Evolutionary conservation across 2,888 invertebrate species (phyloP).

Genomic region (Leptopterna dolabrata): DNA sequence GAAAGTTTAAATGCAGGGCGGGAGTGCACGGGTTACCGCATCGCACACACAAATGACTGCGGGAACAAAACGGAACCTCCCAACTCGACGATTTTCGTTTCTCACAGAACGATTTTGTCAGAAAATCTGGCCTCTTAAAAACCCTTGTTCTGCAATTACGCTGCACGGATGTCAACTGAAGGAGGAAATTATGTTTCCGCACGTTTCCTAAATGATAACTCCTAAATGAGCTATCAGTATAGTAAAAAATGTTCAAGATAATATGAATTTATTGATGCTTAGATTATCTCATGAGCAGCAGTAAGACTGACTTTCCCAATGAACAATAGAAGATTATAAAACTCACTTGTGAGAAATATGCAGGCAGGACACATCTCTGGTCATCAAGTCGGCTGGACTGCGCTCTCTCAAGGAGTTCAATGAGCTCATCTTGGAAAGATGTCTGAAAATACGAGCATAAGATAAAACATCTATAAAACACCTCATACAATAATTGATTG

Average conservation of each 20-base stretch:
- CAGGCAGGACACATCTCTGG: constrained; percentile 95
- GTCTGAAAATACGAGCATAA: not conserved
- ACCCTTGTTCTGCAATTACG: not conserved
- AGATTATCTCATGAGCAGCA: too few species aligned
- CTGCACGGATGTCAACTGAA: not conserved
- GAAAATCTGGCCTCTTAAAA: not conserved
- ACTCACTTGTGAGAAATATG: constrained; percentile 87
- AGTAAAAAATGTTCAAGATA: too few species aligned
- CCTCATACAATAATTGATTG: too few species aligned
- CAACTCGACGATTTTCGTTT: not conserved
- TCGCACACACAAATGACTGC: constrained; percentile 1
- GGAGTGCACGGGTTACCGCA: not conserved
- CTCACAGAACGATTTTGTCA: not conserved
- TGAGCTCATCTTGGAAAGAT: constrained; percentile 76
- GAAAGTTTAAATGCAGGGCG: not conserved
- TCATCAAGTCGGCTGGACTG: constrained; percentile 96
- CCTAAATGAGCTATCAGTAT: too few species aligned
- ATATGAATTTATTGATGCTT: too few species aligned
- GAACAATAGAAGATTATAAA: not conserved
- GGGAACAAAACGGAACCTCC: not conserved
- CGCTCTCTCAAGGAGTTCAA: constrained; percentile 92
- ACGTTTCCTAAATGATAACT: not conserved
- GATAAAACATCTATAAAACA: not conserved
- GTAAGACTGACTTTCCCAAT: too few species aligned
- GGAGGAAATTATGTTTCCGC: not conserved